Base-by-base conservation (phyloP, 2,888 invertebrate species). In the Andrena bucephala region DNA sequence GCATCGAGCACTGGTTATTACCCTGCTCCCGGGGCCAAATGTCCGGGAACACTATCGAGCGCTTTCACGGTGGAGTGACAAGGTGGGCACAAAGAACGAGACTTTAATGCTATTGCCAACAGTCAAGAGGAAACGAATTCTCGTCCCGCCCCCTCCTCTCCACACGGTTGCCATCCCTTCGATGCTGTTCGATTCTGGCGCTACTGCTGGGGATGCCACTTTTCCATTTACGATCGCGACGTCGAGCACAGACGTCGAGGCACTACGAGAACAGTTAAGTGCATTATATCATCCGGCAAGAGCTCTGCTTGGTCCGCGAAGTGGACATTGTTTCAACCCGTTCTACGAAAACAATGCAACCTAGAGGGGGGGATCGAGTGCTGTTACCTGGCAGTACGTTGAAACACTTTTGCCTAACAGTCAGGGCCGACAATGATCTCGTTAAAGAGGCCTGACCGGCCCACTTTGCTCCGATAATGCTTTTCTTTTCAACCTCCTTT, bases 111-210 rank as follows among this genome's bases (percentile, higher is more conserved):
- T 87, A 81, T 83, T 60, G 78, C 52, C 85, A 81, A 57, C 57
- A 81, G 75, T 82, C 85, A 84, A 89, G 88, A 86, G 88, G 88
- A 85, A 87, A 86, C 88, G 89, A 83, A 89, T 85, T 87, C 86
- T 81, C 54, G 27, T 76, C 50, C 52, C 54, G 33, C 60, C 73
- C 50, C 50, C 42, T 52, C 52, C 13, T 20, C n/a, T 10, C 5
- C 63, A 13, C 70, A 36, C 50, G 27, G 60, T 42, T 5, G 42
- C 42, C 42, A 42, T 42, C 75, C 60, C 54, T 33, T 36, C 54
- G 50, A 77, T 10, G 52, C 42, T 48, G 59, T 69, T 29, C 76
- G 59, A 57, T 72, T 31, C 42, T 20, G 70, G 52, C 74, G 42
- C 42, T 42, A 16, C 42, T 42, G 4, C 50, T 72, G 69, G 69